A percentile compares a stretch with the other conserved stretches of the same genome.
Conservation (phyloP, 1,140 invertebrate genomes). For the Zaprionus vittiger region DNA sequence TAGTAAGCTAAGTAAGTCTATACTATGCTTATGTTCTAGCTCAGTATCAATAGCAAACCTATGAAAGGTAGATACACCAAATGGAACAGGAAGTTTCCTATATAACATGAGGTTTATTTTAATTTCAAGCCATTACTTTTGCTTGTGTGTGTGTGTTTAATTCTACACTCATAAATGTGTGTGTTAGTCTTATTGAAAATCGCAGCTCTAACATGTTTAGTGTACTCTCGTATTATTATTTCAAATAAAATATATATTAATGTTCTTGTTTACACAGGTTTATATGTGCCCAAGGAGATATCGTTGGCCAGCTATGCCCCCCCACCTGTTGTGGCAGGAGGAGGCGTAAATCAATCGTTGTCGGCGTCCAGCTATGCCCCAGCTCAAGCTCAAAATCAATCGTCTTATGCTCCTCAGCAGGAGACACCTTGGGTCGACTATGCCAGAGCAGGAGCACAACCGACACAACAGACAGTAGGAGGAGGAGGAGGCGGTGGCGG, state of each 20-base stretch:
- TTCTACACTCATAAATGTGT: no score
- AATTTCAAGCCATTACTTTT: no score
- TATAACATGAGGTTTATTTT: no score
- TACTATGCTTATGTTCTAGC: no score
- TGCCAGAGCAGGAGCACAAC: not conserved
- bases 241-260: not conserved
- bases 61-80: no score
- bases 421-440: conserved; percentile 4
- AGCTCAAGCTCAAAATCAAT: not conserved
- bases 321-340: conserved; percentile 39
- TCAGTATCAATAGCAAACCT: no score
- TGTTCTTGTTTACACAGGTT: conserved; percentile 43
- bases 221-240: not conserved
- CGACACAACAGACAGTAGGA: not conserved
- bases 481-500: not conserved
- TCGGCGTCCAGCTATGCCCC: no score
- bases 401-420: not conserved
- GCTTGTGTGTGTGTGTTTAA: no score
- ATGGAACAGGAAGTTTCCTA: no score
- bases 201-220: not conserved
- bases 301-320: conserved; percentile 76
- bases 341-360: not conserved
- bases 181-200: no score
- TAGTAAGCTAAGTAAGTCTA: no score
- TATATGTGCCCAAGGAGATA: conserved; percentile 81